phyloP scores from a whole-genome alignment of 2,888 invertebrate species.

The Chrysina gloriosa region DNA sequence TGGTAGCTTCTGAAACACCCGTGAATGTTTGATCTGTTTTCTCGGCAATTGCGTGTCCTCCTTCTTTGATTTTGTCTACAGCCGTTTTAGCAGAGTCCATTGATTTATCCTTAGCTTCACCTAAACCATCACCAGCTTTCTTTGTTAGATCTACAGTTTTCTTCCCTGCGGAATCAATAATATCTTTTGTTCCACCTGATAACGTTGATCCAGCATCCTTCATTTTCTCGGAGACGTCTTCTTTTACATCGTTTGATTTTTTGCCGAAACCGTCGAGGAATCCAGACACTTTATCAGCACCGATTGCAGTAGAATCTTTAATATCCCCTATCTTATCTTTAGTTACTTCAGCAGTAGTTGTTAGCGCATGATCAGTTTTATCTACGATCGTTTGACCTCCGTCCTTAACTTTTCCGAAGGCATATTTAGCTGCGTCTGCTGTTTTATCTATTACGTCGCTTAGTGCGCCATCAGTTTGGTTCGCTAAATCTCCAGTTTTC shows the following conservation, averaged over 20 bases:
- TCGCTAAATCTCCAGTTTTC: slow-evolving; percentile 40
- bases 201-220: background rate
- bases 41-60: slow-evolving; percentile 29
- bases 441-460: slow-evolving; percentile 17
- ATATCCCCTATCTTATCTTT: slow-evolving; percentile 29
- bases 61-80: slow-evolving; percentile 30
- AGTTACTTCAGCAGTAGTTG: slow-evolving; percentile 7
- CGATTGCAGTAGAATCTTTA: slow-evolving; percentile 19
- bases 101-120: slow-evolving; percentile 14
- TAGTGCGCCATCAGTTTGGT: slow-evolving; percentile 39
- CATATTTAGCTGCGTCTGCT: slow-evolving; percentile 1
- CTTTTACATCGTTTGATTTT: slow-evolving; percentile 43
- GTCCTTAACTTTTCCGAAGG: slow-evolving; percentile 11
- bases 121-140: slow-evolving; percentile 16
- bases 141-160: background rate
- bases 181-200: slow-evolving; percentile 30
- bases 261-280: slow-evolving; percentile 20
- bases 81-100: slow-evolving; percentile 42
- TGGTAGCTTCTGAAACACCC: slow-evolving; percentile 8
- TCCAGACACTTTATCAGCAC: slow-evolving; percentile 18
- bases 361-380: background rate
- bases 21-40: slow-evolving; percentile 8
- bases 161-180: slow-evolving; percentile 13
- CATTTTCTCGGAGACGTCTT: slow-evolving; percentile 8
- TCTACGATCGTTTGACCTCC: slow-evolving; percentile 36